These are phyloP conservation scores for Dioctria rufipes DNA, from an alignment of 2,888 invertebrate species.

Conservation along the genomic window DNA sequence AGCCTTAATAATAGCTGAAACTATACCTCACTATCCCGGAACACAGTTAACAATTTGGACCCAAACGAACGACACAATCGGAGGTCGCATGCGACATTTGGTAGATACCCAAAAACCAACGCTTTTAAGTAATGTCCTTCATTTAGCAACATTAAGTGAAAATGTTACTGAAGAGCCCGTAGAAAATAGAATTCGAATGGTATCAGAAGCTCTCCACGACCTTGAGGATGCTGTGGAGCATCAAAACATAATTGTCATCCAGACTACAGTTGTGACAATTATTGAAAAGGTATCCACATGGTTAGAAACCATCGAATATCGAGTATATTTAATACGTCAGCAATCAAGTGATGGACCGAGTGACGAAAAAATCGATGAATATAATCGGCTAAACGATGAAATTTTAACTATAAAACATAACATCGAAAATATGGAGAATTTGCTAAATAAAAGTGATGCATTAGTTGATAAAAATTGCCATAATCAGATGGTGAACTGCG, in stretches of 20 bases:
- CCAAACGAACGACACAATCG: conserved; percentile 73
- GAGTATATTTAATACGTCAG: conserved; percentile 77
- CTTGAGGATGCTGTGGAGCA: conserved; percentile 74
- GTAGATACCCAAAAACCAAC: conserved; percentile 74
- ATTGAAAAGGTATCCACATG: conserved; percentile 88
- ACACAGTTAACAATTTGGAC: conserved; percentile 70
- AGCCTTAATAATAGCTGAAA: conserved; percentile 51
- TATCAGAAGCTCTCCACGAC: conserved; percentile 72
- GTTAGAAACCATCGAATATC: conserved; percentile 88
- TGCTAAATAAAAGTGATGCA: conserved; percentile 72
- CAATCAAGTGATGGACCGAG: conserved; percentile 75
- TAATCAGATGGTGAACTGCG: conserved; percentile 74
- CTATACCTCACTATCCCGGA: conserved; percentile 46
- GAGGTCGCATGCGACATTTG: conserved; percentile 74
- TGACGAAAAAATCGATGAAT: conserved; percentile 75
- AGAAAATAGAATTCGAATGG: conserved; percentile 74
- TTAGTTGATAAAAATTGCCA: conserved; percentile 70
- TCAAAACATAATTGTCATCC: conserved; percentile 75
- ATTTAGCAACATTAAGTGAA: conserved; percentile 76
- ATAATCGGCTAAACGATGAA: conserved; percentile 78
- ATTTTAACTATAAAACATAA: conserved; percentile 78
- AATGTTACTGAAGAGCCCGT: conserved; percentile 73
- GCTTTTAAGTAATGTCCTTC: conserved; percentile 76
- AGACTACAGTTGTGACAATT: conserved; percentile 81
- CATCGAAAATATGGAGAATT: conserved; percentile 77